Conservation (phyloP, 2,797 vertebrate genomes). For the Sebastes miniatus region DNA sequence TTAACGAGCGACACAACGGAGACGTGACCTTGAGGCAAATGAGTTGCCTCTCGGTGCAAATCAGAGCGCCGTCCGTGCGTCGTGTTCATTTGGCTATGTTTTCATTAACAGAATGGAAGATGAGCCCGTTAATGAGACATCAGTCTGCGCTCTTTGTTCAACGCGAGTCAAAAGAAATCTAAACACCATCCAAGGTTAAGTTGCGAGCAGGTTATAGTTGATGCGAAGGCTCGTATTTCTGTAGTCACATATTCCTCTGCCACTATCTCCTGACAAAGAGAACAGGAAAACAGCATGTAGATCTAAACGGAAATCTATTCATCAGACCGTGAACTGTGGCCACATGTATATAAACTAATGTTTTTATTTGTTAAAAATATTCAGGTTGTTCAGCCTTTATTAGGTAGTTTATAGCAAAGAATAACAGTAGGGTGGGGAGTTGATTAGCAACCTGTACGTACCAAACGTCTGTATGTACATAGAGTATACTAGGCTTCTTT, state of each 20-base stretch:
- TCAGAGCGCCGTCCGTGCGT: slow-evolving; percentile 19
- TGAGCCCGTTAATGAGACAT: slow-evolving; percentile 62
- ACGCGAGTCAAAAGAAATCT: slow-evolving; percentile 56
- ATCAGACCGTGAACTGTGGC: not conserved
- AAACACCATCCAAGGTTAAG: slow-evolving; percentile 67
- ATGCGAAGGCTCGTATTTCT: slow-evolving; percentile 32
- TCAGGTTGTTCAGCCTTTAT: not conserved
- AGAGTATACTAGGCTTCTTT: not conserved
- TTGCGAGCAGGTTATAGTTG: slow-evolving; percentile 63
- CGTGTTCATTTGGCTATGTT: slow-evolving; percentile 58
- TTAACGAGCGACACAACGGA: slow-evolving; percentile 57
- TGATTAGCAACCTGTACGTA: not conserved
- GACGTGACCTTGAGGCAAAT: slow-evolving; percentile 68
- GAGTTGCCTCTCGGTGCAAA: slow-evolving; percentile 48
- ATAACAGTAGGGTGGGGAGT: not conserved
- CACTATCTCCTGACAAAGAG: slow-evolving; percentile 27
- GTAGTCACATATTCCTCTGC: slow-evolving; percentile 6
- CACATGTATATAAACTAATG: not conserved
- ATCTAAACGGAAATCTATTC: slow-evolving; percentile 8
- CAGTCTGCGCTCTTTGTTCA: slow-evolving; percentile 49
- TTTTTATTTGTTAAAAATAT: not conserved
- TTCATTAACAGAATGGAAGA: slow-evolving; percentile 67
- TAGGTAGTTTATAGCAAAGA: not conserved
- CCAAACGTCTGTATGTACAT: not conserved
- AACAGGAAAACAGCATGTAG: not conserved